These are phyloP conservation scores for Seladonia tumulorum DNA, from an alignment of 2,888 invertebrate species.

Conservation along the genomic window DNA sequence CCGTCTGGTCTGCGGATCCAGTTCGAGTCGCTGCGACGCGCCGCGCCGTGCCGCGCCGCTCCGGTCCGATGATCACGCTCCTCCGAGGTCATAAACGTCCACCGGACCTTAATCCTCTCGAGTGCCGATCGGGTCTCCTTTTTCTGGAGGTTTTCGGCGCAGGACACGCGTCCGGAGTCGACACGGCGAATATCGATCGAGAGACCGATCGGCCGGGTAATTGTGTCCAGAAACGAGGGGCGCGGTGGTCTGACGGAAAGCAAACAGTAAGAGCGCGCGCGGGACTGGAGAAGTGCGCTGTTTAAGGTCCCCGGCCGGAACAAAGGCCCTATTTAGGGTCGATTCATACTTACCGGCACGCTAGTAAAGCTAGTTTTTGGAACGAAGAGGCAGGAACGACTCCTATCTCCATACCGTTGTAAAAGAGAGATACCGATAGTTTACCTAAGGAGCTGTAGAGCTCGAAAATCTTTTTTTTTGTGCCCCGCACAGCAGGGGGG, in stretches of 20 bases:
- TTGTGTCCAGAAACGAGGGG: slow-evolving; percentile 11
- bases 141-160: not conserved
- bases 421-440: too few species aligned
- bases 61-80: slow-evolving; percentile 3
- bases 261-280: not conserved
- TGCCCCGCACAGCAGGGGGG: too few species aligned
- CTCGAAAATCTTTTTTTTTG: too few species aligned
- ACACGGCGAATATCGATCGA: slow-evolving; percentile 2
- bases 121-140: slow-evolving; percentile 73
- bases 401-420: too few species aligned
- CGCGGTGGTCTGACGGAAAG: slow-evolving; percentile 30
- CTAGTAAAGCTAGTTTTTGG: too few species aligned
- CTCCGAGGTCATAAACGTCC: not conserved
- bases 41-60: too few species aligned
- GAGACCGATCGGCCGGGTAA: slow-evolving; percentile 13
- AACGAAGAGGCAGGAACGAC: too few species aligned
- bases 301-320: slow-evolving; percentile 21
- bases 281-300: slow-evolving; percentile 14
- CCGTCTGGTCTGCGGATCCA: too few species aligned
- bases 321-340: slow-evolving; percentile 31
- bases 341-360: too few species aligned
- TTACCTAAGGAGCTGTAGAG: too few species aligned
- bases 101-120: slow-evolving; percentile 81
- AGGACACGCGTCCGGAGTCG: not conserved
- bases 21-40: too few species aligned